Evolutionary conservation across 2,797 vertebrate species (phyloP).

Genomic region (Pangasius macronema): DNA sequence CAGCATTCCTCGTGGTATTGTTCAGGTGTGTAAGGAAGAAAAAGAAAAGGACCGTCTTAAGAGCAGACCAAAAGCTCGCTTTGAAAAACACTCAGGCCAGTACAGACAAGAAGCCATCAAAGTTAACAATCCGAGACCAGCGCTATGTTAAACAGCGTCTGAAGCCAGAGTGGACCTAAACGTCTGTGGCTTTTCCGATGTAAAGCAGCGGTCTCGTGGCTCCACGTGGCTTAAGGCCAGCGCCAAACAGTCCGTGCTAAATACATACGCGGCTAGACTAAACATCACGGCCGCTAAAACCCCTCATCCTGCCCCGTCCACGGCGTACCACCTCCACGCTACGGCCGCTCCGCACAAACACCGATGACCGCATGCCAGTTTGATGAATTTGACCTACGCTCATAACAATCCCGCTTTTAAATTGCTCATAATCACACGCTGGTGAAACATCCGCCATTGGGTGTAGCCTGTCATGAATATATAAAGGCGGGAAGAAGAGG

Average conservation of each 20-base stretch:
- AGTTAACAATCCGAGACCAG: constrained; percentile 28
- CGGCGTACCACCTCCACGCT: constrained; percentile 7
- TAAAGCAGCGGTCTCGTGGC: constrained; percentile 72
- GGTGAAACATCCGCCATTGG: constrained; percentile 32
- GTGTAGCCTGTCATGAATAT: constrained; percentile 22
- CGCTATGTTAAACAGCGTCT: constrained; percentile 59
- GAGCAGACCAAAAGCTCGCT: not conserved
- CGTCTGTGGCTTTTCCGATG: constrained; percentile 69
- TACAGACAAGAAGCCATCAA: constrained; percentile 15
- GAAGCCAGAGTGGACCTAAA: constrained; percentile 74
- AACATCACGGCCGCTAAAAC: constrained; percentile 58
- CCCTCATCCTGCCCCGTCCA: constrained; percentile 49
- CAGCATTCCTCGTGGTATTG: not conserved
- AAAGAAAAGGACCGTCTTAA: not conserved
- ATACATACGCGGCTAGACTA: constrained; percentile 65
- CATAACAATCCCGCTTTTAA: constrained; percentile 33
- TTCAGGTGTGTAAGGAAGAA: not conserved
- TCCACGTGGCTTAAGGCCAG: constrained; percentile 66
- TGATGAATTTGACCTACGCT: constrained; percentile 41
- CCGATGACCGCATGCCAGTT: constrained; percentile 44
- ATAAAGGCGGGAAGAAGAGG: not conserved
- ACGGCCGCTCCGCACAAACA: constrained; percentile 25
- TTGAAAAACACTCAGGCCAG: not conserved
- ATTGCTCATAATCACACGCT: constrained; percentile 36
- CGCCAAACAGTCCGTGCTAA: constrained; percentile 68